Base-by-base conservation (phyloP, 1,140 invertebrate genomes). In the Rhyacophila brunnea region DNA sequence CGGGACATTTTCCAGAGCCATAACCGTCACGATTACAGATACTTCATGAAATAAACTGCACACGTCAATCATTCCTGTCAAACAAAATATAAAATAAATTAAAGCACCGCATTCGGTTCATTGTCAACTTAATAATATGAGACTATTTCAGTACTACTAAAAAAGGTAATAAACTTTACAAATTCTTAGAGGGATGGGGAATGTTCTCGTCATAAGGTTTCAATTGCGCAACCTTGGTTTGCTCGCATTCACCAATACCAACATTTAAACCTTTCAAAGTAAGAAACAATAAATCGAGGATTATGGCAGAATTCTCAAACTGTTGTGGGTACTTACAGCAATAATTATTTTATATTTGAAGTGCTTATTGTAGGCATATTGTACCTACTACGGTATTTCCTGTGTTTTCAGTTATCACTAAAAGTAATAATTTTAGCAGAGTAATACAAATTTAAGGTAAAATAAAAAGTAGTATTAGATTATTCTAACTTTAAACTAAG, bases 21-120 rank as follows among this genome's bases (percentile, higher is more conserved):
- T 42, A 52, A 52, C 15, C 19, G 50, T 52, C 38, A 42, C 38
- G 38, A 45, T 19, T 7, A 43, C 40, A 14, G 10, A 4, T 3
- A 40, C 6, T 17, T 45, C 13, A 45, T 11, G 17, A 7, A 6
- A 46, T 34, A 20, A 13, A 32, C 44, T 11, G 23, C 14, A 6
- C 4, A 72, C 73, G 74, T 79, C 75, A 75, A 77, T 79, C 75
- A 77, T 70, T 72, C 68, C 70, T 61, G 77, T 78, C 77, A 79
- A 78, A 79, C 77, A 77, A 78, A 77, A 71, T 74, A 75, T 79
- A 75, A 79, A 78, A 73, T 73, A 69, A 79, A 77, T 77, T 77
- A 71, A 73, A 67, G 66, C 49, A 66, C 51, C 64, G 48, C 53
- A 60, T 55, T 55, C 34, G n/a, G 23, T 17, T 38, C 50, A 58